Evolutionary conservation across 2,797 vertebrate genomes (phyloP).

Genomic region (Telmatherina bonti): DNA sequence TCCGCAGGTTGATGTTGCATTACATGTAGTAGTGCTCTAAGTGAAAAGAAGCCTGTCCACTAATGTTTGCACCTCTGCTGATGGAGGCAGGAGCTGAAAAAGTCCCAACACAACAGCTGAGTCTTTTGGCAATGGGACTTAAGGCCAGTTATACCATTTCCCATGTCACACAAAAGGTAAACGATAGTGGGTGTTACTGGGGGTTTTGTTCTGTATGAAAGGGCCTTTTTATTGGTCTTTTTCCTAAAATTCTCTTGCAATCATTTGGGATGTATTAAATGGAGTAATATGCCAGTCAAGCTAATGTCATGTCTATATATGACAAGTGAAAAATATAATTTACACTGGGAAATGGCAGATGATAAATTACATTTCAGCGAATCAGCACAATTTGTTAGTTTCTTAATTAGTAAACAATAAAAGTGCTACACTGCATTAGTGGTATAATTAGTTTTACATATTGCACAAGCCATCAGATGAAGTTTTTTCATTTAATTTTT

Average conservation of each 20-base stretch:
- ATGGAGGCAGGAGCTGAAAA: not conserved
- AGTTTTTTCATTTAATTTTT: slow-evolving; percentile 39
- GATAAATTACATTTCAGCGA: slow-evolving; percentile 8
- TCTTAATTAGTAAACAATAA: slow-evolving; percentile 28
- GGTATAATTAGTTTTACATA: slow-evolving; percentile 23
- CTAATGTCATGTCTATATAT: too few relatives aligned
- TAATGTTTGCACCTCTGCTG: not conserved
- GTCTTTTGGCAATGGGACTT: not conserved
- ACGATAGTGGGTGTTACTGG: not conserved
- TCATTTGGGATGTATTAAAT: slow-evolving; percentile 19
- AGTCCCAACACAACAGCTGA: not conserved
- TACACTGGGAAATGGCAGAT: slow-evolving; percentile 26
- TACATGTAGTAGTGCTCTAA: not conserved
- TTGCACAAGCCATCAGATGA: slow-evolving; percentile 14
- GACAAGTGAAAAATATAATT: too few relatives aligned
- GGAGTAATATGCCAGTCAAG: not conserved
- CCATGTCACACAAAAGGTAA: not conserved
- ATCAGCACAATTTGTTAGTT: slow-evolving; percentile 17
- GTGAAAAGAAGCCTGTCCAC: not conserved
- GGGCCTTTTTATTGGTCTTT: not conserved
- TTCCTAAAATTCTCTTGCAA: not conserved
- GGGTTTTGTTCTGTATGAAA: not conserved
- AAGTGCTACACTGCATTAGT: not conserved
- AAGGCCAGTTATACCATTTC: not conserved
- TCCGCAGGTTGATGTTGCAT: not conserved